Evolutionary conservation across 2,113 vertebrate species (phyloP).

Genomic region (Dipodomys spectabilis): DNA sequence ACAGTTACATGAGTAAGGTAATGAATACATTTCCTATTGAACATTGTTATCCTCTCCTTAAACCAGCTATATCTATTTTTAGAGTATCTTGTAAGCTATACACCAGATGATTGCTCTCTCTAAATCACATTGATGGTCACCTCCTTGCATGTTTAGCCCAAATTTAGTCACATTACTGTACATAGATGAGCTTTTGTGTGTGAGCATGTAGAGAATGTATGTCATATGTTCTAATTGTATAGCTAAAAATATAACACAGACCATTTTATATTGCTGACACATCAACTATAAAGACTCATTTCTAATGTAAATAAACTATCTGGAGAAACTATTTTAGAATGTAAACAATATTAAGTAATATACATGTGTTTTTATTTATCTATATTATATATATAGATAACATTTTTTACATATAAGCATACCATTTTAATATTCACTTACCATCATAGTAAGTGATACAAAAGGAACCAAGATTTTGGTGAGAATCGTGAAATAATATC

Average conservation of each 20-base stretch:
- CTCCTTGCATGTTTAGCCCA: not conserved
- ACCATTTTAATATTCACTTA: not conserved
- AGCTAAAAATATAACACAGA: not conserved
- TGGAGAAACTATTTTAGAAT: not conserved
- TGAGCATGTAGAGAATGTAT: not conserved
- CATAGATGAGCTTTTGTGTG: not conserved
- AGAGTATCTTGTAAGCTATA: not conserved
- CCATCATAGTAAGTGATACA: not conserved
- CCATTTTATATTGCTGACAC: not conserved
- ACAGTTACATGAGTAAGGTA: too few species aligned
- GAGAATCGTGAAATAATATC: conserved; percentile 57
- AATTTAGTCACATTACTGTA: not conserved
- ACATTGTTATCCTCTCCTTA: too few species aligned
- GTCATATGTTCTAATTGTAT: not conserved
- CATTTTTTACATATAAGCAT: too few species aligned
- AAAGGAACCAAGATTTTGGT: not conserved
- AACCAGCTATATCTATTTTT: not conserved
- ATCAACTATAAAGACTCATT: not conserved
- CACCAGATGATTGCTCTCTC: not conserved
- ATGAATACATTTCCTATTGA: too few species aligned
- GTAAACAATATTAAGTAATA: not conserved
- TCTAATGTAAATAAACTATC: not conserved
- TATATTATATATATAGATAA: not conserved
- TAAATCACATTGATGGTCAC: not conserved
- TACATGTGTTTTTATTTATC: too few species aligned